These are phyloP conservation scores for Dione vanillae DNA, from an alignment of 2,888 invertebrate species.

Conservation along the genomic window DNA sequence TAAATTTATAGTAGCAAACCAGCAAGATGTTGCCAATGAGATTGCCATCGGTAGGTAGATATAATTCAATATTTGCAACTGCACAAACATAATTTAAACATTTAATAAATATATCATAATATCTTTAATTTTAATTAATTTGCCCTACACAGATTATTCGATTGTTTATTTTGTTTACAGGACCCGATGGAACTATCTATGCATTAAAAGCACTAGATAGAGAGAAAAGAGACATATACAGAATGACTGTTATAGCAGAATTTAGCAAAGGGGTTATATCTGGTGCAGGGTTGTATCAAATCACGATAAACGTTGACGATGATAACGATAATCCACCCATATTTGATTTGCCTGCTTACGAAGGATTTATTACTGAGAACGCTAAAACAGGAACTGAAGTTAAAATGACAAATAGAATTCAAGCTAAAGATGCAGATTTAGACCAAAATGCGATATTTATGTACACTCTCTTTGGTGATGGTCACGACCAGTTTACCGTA, in stretches of 20 bases:
- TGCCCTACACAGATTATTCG: too few species aligned
- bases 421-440: constrained; percentile 89
- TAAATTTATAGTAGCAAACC: constrained; percentile 91
- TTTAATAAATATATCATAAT: too few species aligned
- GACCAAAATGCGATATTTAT: constrained; percentile 88
- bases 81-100: too few species aligned
- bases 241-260: constrained; percentile 92
- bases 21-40: constrained; percentile 91
- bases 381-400: constrained; percentile 88
- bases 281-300: constrained; percentile 91
- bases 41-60: constrained; percentile 87
- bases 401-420: constrained; percentile 87
- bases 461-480: constrained; percentile 89
- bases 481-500: constrained; percentile 88
- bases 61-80: not conserved
- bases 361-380: constrained; percentile 92
- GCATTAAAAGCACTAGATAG: constrained; percentile 90
- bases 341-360: constrained; percentile 89
- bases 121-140: too few species aligned
- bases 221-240: constrained; percentile 88
- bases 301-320: constrained; percentile 91
- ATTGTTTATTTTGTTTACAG: constrained; percentile 55
- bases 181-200: constrained; percentile 90
- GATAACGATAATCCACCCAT: constrained; percentile 94
- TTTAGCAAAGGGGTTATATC: constrained; percentile 88